Conservation (phyloP, 2,888 invertebrate species). For the Gymnocheta viridis region DNA sequence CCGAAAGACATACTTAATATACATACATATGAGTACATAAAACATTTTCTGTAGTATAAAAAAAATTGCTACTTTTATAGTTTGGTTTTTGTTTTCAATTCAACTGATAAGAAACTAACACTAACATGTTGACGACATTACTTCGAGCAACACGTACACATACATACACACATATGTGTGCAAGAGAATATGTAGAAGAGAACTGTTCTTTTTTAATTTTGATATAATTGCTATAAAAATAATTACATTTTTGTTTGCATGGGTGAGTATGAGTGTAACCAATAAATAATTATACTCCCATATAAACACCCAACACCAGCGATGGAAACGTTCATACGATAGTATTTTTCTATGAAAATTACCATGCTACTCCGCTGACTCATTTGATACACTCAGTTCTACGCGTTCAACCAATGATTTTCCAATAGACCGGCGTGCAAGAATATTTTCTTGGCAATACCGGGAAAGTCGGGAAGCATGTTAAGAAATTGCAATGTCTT, state of each 20-base stretch:
- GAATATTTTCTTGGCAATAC: too few relatives aligned
- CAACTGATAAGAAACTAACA: slow-evolving; percentile 44
- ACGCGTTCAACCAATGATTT: too few relatives aligned
- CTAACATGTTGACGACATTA: background rate
- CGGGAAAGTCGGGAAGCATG: too few relatives aligned
- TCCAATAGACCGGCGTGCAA: too few relatives aligned
- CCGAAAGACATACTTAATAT: background rate
- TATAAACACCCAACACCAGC: background rate
- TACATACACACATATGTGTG: background rate
- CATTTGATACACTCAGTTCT: too few relatives aligned
- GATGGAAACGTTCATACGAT: background rate
- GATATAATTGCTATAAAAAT: background rate
- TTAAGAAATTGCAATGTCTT: too few relatives aligned
- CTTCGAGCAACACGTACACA: background rate
- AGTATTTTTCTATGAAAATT: too few relatives aligned
- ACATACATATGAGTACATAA: background rate
- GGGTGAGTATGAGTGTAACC: slow-evolving; percentile 28
- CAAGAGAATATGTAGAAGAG: background rate
- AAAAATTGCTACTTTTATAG: background rate
- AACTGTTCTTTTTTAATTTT: background rate
- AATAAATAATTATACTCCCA: background rate
- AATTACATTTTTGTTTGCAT: background rate
- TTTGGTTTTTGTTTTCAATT: background rate
- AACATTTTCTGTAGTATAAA: background rate
- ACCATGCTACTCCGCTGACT: too few relatives aligned